These are phyloP conservation scores for Astyanax mexicanus DNA, from an alignment of 2,797 vertebrate genomes.

Conservation along the genomic window DNA sequence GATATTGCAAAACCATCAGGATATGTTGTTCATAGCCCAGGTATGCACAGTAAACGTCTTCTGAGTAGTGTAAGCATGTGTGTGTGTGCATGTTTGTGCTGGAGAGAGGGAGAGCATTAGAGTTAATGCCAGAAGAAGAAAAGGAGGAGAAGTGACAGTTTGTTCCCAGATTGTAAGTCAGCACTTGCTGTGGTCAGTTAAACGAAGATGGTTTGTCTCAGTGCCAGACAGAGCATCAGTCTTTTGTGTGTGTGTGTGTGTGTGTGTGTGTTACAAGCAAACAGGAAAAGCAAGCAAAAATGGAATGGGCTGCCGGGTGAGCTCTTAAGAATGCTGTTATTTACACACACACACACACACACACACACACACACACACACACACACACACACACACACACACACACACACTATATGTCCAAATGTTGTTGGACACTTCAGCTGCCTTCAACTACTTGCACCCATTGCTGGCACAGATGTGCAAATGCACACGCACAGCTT, in stretches of 20 bases:
- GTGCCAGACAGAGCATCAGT: slow-evolving; percentile 1
- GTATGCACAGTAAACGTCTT: too few relatives aligned
- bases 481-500: too few relatives aligned
- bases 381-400: background rate
- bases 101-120: background rate
- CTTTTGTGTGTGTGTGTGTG: slow-evolving; percentile 23
- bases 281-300: background rate
- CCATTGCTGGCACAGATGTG: too few relatives aligned
- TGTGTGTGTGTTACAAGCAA: slow-evolving; percentile 2
- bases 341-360: background rate
- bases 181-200: slow-evolving; percentile 26
- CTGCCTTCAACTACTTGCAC: too few relatives aligned
- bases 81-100: slow-evolving; percentile 15
- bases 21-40: too few relatives aligned
- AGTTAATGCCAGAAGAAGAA: background rate
- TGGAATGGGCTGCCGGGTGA: background rate
- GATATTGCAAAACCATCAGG: too few relatives aligned
- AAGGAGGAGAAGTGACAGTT: background rate
- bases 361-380: background rate
- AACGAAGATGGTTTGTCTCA: slow-evolving; percentile 8
- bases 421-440: too few relatives aligned
- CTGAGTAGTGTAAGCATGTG: slow-evolving; percentile 5
- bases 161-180: slow-evolving; percentile 34
- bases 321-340: background rate
- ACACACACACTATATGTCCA: too few relatives aligned